Conservation (phyloP, 2,113 vertebrate genomes). For the Chinchilla lanigera region DNA sequence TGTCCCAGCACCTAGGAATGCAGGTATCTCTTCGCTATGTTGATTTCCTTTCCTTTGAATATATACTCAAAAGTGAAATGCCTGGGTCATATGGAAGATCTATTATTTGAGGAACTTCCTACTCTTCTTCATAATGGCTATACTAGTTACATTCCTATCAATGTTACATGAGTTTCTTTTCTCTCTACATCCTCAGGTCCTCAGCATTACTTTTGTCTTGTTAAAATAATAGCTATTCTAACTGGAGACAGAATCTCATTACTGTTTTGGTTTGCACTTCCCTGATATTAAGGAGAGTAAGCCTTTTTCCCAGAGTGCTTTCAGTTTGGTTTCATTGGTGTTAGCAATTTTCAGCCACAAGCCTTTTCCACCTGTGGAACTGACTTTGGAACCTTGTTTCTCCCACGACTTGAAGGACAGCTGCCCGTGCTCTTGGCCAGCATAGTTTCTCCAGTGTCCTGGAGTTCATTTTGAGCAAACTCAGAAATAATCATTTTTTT, state of each 20-base stretch:
- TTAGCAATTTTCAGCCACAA: neutral
- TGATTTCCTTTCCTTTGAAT: neutral
- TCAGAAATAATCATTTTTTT: constrained; percentile 28
- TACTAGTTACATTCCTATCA: neutral
- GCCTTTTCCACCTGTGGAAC: neutral
- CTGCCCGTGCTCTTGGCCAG: neutral
- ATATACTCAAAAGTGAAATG: too few species aligned
- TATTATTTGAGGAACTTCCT: neutral
- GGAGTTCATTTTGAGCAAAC: constrained; percentile 12
- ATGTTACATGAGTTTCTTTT: too few species aligned
- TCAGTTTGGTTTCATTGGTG: neutral
- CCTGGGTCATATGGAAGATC: neutral
- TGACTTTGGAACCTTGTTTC: neutral
- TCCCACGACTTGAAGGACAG: neutral
- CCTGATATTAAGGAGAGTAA: neutral
- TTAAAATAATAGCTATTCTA: neutral
- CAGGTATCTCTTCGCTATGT: too few species aligned
- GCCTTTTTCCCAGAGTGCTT: neutral
- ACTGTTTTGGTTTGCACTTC: neutral
- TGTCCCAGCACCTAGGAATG: neutral
- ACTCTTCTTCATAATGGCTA: neutral
- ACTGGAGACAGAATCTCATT: neutral
- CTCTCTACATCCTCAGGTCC: neutral
- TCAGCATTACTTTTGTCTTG: neutral
- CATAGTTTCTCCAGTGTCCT: neutral